A percentile compares a stretch with the other conserved stretches of the same genome.
Conservation (phyloP, 2,797 vertebrate species). For the Bucorvus abyssinicus region DNA sequence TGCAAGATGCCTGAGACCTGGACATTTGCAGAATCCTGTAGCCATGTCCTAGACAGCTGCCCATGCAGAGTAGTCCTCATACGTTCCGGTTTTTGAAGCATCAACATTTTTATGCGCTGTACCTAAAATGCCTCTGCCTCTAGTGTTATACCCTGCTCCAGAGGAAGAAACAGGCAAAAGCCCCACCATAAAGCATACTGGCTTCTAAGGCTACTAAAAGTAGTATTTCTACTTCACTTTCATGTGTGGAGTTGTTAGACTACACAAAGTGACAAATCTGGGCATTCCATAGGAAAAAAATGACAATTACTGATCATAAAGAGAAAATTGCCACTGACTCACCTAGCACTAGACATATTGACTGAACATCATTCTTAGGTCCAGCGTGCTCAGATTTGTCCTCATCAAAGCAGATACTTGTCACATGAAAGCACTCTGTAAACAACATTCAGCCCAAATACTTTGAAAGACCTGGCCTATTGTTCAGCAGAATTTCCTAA, state of each 20-base stretch:
- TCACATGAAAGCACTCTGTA: not conserved
- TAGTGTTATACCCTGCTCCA: not conserved
- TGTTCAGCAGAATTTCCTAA: conserved; percentile 48
- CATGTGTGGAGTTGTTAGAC: not conserved
- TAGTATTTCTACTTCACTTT: not conserved
- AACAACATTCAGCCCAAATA: not conserved
- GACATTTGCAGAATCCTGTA: not conserved
- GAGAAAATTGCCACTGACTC: not conserved
- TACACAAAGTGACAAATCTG: not conserved
- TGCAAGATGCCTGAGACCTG: not conserved
- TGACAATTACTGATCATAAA: not conserved
- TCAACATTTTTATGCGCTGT: not conserved
- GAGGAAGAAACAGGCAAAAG: not conserved
- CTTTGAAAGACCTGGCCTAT: conserved; percentile 5
- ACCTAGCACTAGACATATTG: not conserved
- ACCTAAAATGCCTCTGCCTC: not conserved
- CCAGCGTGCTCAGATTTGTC: not conserved
- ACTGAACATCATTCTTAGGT: not conserved
- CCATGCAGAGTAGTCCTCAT: not conserved
- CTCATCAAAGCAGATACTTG: not conserved
- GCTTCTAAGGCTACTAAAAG: not conserved
- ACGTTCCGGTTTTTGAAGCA: not conserved
- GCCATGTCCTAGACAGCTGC: not conserved
- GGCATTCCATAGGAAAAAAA: not conserved
- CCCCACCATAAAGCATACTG: not conserved